Evolutionary conservation across 2,888 invertebrate genomes (phyloP), one percentile per base, ranked within the genome.

Genomic region (Pristionchus fissidentatus): DNA sequence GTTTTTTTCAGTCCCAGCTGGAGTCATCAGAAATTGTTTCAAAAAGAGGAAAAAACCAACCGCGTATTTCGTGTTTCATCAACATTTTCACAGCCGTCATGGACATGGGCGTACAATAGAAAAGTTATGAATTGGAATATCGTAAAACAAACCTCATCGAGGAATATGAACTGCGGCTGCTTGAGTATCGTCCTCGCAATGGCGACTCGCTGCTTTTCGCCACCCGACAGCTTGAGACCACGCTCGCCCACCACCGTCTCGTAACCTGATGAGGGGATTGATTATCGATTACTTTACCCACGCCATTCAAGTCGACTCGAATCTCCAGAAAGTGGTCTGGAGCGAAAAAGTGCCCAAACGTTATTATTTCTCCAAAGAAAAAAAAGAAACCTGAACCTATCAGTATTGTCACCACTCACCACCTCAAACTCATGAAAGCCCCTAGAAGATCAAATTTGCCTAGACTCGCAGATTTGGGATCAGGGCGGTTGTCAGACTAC

Each of bases 121-220:
- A n/a, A n/a, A n/a, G n/a, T n/a, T n/a, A n/a, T n/a, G n/a, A n/a
- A n/a, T n/a, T n/a, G n/a, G n/a, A n/a, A n/a, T n/a, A n/a, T n/a
- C n/a, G n/a, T n/a, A n/a, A n/a, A n/a, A n/a, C n/a, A n/a, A 10
- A 93, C 98, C 94, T 98, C 98, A 93, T 98, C 98, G 13, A 98
- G 93, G 4, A 98, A 94, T 15, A 98, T 96, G 85, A 98, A 95
- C 55, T 95, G 94, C 0, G 98, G 98, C 3, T 96, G 95, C 93
- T 98, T 98, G 38, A 99, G 94, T 38, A 99, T 94, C 0, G 98
- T 98, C 86, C 98, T 94, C 0, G 98, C 98, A 87, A 98, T 98
- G 0, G 98, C 98, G 84, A 98, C 96, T 87, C 98, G 94, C 93
- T 99, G 98, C 92, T 99, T 98, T 93, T 98, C 98, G 1, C 98